A percentile compares a stretch with the other conserved stretches of the same genome.
These are phyloP conservation scores for Scyliorhinus canicula DNA, from an alignment of 2,797 vertebrate genomes.

Conservation along the genomic window DNA sequence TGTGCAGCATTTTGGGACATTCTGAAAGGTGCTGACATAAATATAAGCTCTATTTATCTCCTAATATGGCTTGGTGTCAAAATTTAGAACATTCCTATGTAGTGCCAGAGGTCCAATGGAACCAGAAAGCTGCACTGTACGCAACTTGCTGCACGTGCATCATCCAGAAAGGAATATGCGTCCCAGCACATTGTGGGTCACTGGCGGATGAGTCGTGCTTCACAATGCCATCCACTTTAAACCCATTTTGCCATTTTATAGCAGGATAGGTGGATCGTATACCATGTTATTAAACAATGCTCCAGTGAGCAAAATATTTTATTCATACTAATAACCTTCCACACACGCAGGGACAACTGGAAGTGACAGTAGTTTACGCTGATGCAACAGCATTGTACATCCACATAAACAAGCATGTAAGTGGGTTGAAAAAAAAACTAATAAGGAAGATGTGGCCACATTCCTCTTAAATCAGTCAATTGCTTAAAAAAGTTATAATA, in stretches of 20 bases:
- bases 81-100: background rate
- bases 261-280: background rate
- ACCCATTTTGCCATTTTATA: background rate
- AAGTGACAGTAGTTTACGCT: background rate
- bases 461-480: background rate
- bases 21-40: background rate
- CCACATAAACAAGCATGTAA: background rate
- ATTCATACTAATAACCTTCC: background rate
- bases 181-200: background rate
- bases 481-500: background rate
- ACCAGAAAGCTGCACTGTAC: background rate
- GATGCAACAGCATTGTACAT: background rate
- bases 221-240: background rate
- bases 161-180: background rate
- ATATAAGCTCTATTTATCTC: background rate
- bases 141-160: background rate
- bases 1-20: background rate
- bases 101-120: background rate
- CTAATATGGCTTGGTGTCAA: background rate
- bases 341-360: background rate
- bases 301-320: background rate
- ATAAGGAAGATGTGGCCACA: background rate
- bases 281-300: background rate
- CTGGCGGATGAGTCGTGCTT: background rate
- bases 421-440: background rate